These are phyloP conservation scores for Ganaspis brasiliensis DNA, from an alignment of 2,888 invertebrate species.

Conservation along the genomic window DNA sequence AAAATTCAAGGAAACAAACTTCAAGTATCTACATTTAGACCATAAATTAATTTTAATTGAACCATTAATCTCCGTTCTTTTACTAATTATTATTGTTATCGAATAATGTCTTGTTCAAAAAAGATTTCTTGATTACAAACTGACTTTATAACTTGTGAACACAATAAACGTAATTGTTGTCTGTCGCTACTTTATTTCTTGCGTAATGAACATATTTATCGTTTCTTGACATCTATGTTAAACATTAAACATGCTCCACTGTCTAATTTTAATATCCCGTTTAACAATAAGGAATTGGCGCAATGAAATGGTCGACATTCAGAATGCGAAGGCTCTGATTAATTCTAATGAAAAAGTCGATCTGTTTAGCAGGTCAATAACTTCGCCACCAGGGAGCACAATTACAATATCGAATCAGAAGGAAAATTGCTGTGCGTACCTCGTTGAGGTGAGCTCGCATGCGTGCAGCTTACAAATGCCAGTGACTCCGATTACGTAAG, in stretches of 20 bases:
- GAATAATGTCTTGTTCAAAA: too few relatives aligned
- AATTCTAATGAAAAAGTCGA: slow-evolving; percentile 39
- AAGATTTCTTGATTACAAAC: too few relatives aligned
- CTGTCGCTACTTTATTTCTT: slow-evolving; percentile 12
- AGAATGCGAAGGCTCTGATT: slow-evolving; percentile 28
- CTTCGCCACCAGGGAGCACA: slow-evolving; percentile 65
- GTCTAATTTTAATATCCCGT: slow-evolving; percentile 8
- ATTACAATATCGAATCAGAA: slow-evolving; percentile 70
- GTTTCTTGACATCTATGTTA: slow-evolving; percentile 33
- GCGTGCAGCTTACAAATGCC: slow-evolving; percentile 73
- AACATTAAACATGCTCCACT: slow-evolving; percentile 3
- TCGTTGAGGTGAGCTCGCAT: slow-evolving; percentile 62
- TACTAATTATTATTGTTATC: too few relatives aligned
- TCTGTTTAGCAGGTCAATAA: slow-evolving; percentile 59
- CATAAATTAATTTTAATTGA: too few relatives aligned
- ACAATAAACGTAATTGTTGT: slow-evolving; percentile 1
- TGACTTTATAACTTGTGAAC: too few relatives aligned
- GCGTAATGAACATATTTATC: slow-evolving; percentile 23
- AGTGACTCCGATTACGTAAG: slow-evolving; percentile 74
- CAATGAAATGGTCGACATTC: slow-evolving; percentile 16
- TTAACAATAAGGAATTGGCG: slow-evolving; percentile 25
- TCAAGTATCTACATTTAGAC: too few relatives aligned
- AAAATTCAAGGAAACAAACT: too few relatives aligned
- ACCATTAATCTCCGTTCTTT: too few relatives aligned
- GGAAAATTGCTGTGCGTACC: slow-evolving; percentile 72